phyloP scores from a whole-genome alignment of 2,888 invertebrate genomes.

The Pycnomerus fuliginosus region DNA sequence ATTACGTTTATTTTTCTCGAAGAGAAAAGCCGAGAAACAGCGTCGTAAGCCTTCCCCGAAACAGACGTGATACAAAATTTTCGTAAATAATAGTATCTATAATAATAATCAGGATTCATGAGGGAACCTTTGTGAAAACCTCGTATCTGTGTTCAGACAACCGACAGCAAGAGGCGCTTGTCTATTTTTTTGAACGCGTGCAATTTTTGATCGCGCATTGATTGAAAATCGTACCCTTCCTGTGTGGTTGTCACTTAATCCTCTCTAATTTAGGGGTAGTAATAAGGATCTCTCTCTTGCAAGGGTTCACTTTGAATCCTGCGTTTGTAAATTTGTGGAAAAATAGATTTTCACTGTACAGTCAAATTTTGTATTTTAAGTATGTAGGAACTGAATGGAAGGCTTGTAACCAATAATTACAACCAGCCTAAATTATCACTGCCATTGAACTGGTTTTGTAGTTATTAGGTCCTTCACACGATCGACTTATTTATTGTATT shows the following conservation, averaged over 20 bases:
- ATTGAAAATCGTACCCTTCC: too few relatives aligned
- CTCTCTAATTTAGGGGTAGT: too few relatives aligned
- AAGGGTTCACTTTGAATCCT: slow-evolving; percentile 34
- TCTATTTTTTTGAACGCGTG: slow-evolving; percentile 9
- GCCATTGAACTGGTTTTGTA: slow-evolving; percentile 45
- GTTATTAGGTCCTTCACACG: slow-evolving; percentile 35
- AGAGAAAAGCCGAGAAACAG: slow-evolving; percentile 41
- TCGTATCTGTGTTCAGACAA: slow-evolving; percentile 24
- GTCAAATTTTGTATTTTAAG: slow-evolving; percentile 48
- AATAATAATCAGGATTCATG: too few relatives aligned
- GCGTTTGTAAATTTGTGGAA: slow-evolving; percentile 39
- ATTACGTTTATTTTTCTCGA: slow-evolving; percentile 54
- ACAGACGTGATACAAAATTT: slow-evolving; percentile 42
- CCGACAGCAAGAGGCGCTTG: slow-evolving; percentile 3
- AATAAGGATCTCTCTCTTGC: slow-evolving; percentile 32
- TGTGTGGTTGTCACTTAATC: too few relatives aligned
- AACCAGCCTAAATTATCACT: slow-evolving; percentile 48
- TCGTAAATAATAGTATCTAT: slow-evolving; percentile 33
- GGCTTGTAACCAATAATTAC: slow-evolving; percentile 43
- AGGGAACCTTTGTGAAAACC: slow-evolving; percentile 36
- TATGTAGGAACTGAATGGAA: slow-evolving; percentile 34
- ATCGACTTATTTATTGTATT: slow-evolving; percentile 38
- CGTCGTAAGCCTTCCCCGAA: slow-evolving; percentile 45
- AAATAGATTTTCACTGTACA: slow-evolving; percentile 49
- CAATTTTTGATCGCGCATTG: too few relatives aligned